phyloP scores from a whole-genome alignment of 1,140 invertebrate species.

The Teleogryllus occipitalis region DNA sequence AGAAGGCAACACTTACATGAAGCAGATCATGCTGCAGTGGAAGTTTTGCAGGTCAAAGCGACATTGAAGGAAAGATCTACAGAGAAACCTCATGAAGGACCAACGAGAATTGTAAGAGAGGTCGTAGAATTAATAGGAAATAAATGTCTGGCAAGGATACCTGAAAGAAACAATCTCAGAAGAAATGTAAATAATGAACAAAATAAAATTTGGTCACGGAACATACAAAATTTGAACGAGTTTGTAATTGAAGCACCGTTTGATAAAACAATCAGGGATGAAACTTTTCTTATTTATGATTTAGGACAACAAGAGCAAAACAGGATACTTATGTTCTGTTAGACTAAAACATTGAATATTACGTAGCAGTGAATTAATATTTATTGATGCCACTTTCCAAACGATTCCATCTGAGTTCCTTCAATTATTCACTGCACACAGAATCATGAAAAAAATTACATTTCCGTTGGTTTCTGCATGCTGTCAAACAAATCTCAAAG shows the following conservation, averaged over 20 bases:
- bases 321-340: no score
- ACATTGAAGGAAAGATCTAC: not conserved
- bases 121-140: not conserved
- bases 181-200: not conserved
- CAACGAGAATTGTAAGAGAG: not conserved
- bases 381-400: no score
- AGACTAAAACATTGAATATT: no score
- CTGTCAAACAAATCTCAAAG: no score
- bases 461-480: no score
- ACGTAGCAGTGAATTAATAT: no score
- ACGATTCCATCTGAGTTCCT: no score
- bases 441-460: no score
- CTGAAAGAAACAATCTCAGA: not conserved
- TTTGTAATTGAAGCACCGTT: not conserved
- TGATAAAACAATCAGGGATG: not conserved
- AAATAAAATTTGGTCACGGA: not conserved
- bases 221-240: not conserved
- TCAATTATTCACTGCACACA: no score
- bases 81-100: not conserved
- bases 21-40: not conserved
- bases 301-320: no score
- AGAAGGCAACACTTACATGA: not conserved
- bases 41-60: not conserved
- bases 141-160: not conserved
- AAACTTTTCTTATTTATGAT: not conserved